These are phyloP conservation scores for Felis chaus DNA, from an alignment of 2,113 vertebrate species.

Conservation along the genomic window DNA sequence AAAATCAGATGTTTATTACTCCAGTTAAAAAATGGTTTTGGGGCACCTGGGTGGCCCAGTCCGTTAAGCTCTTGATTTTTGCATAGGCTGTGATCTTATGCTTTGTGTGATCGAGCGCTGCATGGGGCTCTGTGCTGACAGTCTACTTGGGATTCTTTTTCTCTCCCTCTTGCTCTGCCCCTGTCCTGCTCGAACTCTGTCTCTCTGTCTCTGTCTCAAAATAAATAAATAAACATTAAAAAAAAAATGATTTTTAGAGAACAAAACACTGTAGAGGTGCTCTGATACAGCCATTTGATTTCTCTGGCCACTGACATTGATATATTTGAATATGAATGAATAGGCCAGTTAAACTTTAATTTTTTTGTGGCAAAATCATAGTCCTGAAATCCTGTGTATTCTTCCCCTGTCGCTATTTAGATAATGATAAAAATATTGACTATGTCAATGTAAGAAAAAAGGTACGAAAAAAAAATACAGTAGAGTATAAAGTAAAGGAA, in stretches of 20 bases:
- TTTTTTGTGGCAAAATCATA: neutral
- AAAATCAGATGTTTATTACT: neutral
- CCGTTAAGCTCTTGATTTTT: no score
- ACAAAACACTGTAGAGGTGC: neutral
- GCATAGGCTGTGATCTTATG: no score
- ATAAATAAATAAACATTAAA: no score
- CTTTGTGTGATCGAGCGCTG: no score
- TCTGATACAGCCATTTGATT: neutral
- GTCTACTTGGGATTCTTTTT: no score
- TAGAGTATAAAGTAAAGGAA: neutral
- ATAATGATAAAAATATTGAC: neutral
- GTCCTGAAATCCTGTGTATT: neutral
- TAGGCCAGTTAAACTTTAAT: neutral
- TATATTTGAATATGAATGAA: neutral
- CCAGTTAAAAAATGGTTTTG: neutral
- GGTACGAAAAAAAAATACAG: neutral
- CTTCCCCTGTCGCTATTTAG: neutral
- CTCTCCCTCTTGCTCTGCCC: no score
- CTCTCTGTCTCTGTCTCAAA: no score
- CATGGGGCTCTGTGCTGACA: no score
- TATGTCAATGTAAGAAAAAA: neutral
- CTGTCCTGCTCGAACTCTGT: no score
- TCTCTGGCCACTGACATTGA: neutral
- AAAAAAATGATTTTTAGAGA: neutral
- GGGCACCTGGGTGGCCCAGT: no score